These are phyloP conservation scores for Myrmecophaga tridactyla DNA, from an alignment of 2,113 vertebrate genomes.

Conservation along the genomic window DNA sequence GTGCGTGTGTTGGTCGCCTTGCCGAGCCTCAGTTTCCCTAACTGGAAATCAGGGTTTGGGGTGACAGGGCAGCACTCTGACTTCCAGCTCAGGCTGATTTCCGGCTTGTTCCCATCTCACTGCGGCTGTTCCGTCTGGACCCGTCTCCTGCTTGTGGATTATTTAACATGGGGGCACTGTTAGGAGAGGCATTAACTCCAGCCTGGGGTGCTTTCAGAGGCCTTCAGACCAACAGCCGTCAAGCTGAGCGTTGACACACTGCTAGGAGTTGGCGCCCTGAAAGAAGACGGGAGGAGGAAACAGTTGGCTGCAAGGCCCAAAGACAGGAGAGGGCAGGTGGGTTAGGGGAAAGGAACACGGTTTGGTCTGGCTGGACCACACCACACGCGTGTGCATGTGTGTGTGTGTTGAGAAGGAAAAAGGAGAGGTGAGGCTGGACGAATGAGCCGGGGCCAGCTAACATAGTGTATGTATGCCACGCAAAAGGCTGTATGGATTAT, in stretches of 20 bases:
- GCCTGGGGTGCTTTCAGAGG: background rate
- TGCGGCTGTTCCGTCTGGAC: background rate
- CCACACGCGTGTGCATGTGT: rapidly evolving
- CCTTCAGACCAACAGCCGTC: background rate
- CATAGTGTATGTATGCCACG: background rate
- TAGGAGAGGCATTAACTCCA: background rate
- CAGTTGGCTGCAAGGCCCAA: background rate
- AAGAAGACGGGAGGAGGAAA: background rate
- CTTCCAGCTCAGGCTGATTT: background rate
- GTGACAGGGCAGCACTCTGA: no score
- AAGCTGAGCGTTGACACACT: background rate
- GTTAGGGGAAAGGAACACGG: background rate
- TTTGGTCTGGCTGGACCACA: background rate
- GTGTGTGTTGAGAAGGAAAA: background rate
- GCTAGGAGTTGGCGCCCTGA: background rate
- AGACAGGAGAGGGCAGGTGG: background rate
- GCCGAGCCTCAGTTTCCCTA: background rate
- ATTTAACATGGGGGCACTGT: background rate
- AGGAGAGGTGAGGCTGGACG: background rate
- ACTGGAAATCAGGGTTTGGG: background rate
- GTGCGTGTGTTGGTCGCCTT: no score
- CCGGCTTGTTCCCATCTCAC: background rate
- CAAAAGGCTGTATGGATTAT: background rate
- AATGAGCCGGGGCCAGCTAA: background rate
- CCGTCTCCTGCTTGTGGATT: background rate